Base-by-base conservation (phyloP, 2,888 invertebrate species). In the Eupithecia subfuscata region DNA sequence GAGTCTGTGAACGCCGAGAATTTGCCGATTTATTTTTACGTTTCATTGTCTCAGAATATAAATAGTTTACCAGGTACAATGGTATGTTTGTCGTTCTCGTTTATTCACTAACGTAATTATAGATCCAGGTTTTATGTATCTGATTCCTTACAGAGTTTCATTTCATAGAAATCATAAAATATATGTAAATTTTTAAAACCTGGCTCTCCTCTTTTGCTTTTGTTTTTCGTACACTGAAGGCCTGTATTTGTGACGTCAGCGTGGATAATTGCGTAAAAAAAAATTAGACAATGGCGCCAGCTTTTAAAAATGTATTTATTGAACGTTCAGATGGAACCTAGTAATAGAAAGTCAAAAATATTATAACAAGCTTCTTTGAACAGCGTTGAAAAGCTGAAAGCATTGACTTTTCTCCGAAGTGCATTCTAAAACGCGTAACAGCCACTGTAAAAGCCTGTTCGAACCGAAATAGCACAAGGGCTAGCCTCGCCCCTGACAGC, bases 21-120 rank as follows among this genome's bases (percentile, higher is more conserved):
- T 75, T 73, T 71, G 64, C 71, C n/a, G 16, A 75, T 56, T 77
- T 81, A 80, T 82, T 82, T 81, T 79, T 78, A 78, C 72, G 63
- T 77, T 74, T 77, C 75, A 64, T 79, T 80, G 81, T 78, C 76
- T 77, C 37, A 45, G 67, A 74, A 77, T 80, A 81, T 80, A 80
- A 81, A 81, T 81, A 81, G 52, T 60, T 75, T 75, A 74, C 74
- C 75, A 76, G 76, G 75, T 77, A 79, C 74, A 73, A 73, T 60
- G 67, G 52, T 75, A 71, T 56, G 72, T 69, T 74, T 56, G 52
- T 18, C 34, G 45, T 74, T 56, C 60, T 18, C 40, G 45, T 75
- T 74, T 77, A 75, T 76, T 70, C 64, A 22, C 67, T 5, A 67
- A 52, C 43, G 69, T 25, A 69, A 74, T 71, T 69, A 77, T 71